A percentile compares a stretch with the other conserved stretches of the same genome.
Conservation (phyloP, 2,797 vertebrate species). For the Peromyscus aztecus region DNA sequence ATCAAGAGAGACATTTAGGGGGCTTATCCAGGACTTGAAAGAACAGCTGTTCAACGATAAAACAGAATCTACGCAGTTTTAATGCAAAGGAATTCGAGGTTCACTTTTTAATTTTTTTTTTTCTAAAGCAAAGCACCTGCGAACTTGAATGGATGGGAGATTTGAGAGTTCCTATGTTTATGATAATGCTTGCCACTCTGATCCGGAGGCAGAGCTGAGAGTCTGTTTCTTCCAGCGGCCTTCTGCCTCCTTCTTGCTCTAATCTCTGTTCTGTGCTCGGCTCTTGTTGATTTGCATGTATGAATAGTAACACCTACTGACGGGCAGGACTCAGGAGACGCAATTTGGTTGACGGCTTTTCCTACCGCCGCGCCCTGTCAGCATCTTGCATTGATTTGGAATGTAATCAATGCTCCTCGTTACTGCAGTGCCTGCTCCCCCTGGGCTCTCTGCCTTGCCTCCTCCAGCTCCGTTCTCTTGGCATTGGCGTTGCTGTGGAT, state of each 20-base stretch:
- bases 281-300: constrained; percentile 78
- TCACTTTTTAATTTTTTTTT: constrained; percentile 57
- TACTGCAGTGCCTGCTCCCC: constrained; percentile 43
- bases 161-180: constrained; percentile 71
- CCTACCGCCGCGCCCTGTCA: constrained; percentile 68
- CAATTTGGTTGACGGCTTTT: constrained; percentile 75
- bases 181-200: constrained; percentile 68
- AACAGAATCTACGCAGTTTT: constrained; percentile 63
- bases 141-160: constrained; percentile 59
- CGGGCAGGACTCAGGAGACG: constrained; percentile 68
- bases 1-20: constrained; percentile 72
- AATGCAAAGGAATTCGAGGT: constrained; percentile 22
- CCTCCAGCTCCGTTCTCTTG: constrained; percentile 34
- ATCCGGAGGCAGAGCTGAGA: constrained; percentile 45
- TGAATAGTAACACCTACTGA: constrained; percentile 82
- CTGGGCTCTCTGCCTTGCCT: neutral
- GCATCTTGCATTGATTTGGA: constrained; percentile 76
- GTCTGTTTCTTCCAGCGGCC: constrained; percentile 64
- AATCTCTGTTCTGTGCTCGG: constrained; percentile 62
- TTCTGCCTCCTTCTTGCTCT: constrained; percentile 48
- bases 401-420: constrained; percentile 76
- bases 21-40: constrained; percentile 70
- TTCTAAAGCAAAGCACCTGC: constrained; percentile 75
- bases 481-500: neutral
- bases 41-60: constrained; percentile 75